Evolutionary conservation across 1,140 invertebrate species (phyloP).

Genomic region (Physella acuta): DNA sequence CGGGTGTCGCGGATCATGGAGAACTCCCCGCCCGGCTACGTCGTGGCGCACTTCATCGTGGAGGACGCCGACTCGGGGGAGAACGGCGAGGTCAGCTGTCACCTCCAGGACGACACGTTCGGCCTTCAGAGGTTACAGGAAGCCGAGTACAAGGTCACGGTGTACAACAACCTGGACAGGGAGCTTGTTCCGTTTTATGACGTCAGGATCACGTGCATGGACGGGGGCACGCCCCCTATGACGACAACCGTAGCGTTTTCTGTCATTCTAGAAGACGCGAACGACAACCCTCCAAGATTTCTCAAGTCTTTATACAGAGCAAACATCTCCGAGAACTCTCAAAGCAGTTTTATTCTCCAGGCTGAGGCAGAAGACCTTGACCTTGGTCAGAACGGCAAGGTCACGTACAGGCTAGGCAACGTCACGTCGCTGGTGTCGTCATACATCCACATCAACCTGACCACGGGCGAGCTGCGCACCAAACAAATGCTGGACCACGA

Average conservation of each 20-base stretch:
- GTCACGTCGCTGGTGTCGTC: constrained; percentile 19
- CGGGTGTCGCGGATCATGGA: constrained; percentile 35
- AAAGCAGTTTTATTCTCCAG: constrained; percentile 7
- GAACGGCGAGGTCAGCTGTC: constrained; percentile 45
- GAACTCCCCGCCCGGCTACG: constrained; percentile 42
- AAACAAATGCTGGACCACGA: constrained; percentile 24
- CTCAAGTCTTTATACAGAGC: constrained; percentile 31
- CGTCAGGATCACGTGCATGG: constrained; percentile 23
- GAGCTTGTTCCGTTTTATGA: constrained; percentile 22
- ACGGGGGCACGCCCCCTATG: constrained; percentile 23
- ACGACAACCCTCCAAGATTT: constrained; percentile 47
- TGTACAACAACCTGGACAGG: constrained; percentile 25
- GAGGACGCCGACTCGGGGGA: constrained; percentile 40
- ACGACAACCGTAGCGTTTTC: constrained; percentile 29
- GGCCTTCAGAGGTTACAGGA: constrained; percentile 36
- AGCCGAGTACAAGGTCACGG: constrained; percentile 44
- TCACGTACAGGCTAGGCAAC: constrained; percentile 24
- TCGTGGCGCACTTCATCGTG: constrained; percentile 45
- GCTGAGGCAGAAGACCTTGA: constrained; percentile 24
- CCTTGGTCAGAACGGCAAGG: constrained; percentile 26
- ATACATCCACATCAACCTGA: constrained; percentile 15
- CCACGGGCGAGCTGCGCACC: constrained; percentile 19
- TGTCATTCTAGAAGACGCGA: constrained; percentile 43
- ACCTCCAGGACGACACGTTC: constrained; percentile 31
- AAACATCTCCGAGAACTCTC: constrained; percentile 25